A percentile compares a stretch with the other conserved stretches of the same genome.
Conservation (phyloP, 2,888 invertebrate species). For the Cerastis rubricosa region DNA sequence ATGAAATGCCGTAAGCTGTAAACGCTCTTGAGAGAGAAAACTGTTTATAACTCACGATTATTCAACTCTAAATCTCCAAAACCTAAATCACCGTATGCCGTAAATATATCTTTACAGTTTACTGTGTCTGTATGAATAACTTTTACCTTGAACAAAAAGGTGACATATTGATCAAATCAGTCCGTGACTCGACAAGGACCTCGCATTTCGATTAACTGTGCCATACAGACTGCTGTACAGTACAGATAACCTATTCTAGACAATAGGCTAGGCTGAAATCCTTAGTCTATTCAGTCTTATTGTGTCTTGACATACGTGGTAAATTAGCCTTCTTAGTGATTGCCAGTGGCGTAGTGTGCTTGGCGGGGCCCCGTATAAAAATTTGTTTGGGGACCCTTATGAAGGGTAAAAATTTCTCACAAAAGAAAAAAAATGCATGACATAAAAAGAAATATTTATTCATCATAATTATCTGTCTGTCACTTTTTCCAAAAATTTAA, state of each 20-base stretch:
- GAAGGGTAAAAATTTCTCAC: no score
- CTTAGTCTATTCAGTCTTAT: constrained; percentile 27
- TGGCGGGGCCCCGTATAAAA: no score
- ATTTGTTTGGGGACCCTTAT: no score
- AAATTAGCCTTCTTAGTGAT: constrained; percentile 42
- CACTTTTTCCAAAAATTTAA: no score
- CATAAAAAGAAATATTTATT: no score
- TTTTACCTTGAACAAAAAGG: background rate
- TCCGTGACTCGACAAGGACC: background rate
- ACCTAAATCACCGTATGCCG: background rate
- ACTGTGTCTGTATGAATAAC: background rate
- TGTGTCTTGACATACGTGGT: constrained; percentile 38
- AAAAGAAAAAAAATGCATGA: no score
- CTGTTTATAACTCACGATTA: background rate
- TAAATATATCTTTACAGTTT: background rate
- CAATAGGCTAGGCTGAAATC: constrained; percentile 39
- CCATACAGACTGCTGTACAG: no score
- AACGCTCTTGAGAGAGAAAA: no score
- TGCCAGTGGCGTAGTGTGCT: no score
- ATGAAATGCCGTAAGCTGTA: no score
- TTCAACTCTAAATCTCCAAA: background rate
- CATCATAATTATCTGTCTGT: no score
- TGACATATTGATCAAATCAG: background rate
- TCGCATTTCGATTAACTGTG: constrained; percentile 10
- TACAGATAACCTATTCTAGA: constrained; percentile 28